Base-by-base conservation (phyloP, 2,888 invertebrate species). In the Epirrhoe tristata region DNA sequence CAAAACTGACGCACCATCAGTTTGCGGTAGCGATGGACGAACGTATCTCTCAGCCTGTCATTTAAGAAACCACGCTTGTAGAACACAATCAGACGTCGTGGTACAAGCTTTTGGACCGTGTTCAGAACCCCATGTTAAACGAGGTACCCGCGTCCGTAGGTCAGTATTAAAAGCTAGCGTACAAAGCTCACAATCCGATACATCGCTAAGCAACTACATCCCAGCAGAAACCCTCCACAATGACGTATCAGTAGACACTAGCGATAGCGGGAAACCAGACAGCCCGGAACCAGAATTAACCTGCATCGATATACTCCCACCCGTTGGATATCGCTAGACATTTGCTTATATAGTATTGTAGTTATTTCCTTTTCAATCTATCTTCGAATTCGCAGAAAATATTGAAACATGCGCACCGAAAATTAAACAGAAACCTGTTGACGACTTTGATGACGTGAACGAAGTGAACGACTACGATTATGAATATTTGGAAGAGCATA, bases 11-110 rank as follows among this genome's bases (percentile, higher is more conserved):
- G 89, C 86, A 32, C 89, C 89, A 0, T 83, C 93, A 12, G 94
- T 94, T 0, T 97, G 97, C 82, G 97, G 96, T 59, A 96, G 96
- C 81, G 96, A 97, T 80, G 96, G 96, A 52, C 95, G 96, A 80
- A 97, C 97, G 0, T 97, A 97, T 85, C 93, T 96, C 60, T 97
- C 97, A 71, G 96, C 97, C 77, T 98, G 98, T 81, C 96, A 96
- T 77, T 94, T 98, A 71, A 94, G 96, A 66, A 95, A 96, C 73
- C 96, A 97, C 85, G 96, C 97, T 10, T 98, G 98, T 87, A 94
- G 96, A 69, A 85, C 95, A 68, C 97, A 97, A 85, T 95, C 96
- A 58, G 96, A 97, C 82, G 95, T 97, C 71, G 96, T 96, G 34
- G 95, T 96, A 4, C 96, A 96, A 86, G 96, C 96, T 0, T 96